A percentile compares a stretch with the other conserved stretches of the same genome.
Conservation (phyloP, 2,113 vertebrate species). For the Sorex fumeus region DNA sequence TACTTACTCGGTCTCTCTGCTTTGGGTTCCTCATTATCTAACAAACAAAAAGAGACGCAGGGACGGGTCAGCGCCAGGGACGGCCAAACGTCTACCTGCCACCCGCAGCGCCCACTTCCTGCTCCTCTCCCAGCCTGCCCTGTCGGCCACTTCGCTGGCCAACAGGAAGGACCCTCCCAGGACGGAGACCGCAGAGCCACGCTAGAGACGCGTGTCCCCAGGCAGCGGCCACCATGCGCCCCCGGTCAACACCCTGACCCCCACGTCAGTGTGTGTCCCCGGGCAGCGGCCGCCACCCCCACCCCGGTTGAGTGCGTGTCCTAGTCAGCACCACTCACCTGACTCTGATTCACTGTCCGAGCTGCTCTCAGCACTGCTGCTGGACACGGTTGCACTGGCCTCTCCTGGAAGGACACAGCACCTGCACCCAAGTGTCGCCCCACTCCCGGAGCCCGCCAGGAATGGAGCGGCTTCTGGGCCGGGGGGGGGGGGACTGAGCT, state of each 20-base stretch:
- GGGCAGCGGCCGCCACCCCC: neutral
- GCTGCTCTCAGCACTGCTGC: neutral
- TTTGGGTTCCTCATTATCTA: conserved; percentile 65
- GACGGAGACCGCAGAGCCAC: neutral
- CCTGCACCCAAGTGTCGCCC: neutral
- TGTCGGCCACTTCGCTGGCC: conserved; percentile 83
- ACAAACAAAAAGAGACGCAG: neutral
- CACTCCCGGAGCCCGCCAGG: neutral
- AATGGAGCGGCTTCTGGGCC: neutral
- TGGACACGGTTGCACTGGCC: conserved; percentile 19
- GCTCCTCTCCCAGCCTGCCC: conserved; percentile 84
- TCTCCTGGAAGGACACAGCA: conserved; percentile 73
- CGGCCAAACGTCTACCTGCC: neutral
- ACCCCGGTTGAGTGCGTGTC: too few species aligned
- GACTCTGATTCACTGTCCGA: conserved; percentile 71
- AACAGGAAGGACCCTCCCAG: conserved; percentile 58
- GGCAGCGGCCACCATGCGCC: neutral
- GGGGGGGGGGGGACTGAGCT: neutral
- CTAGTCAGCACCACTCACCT: conserved; percentile 24
- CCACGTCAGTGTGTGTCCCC: too few species aligned
- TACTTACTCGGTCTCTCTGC: conserved; percentile 66
- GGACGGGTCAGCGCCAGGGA: neutral
- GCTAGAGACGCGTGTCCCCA: neutral
- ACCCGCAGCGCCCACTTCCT: conserved; percentile 81
- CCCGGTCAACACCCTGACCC: too few species aligned